Base-by-base conservation (phyloP, 2,888 invertebrate genomes). In the Lacanobia oleracea region DNA sequence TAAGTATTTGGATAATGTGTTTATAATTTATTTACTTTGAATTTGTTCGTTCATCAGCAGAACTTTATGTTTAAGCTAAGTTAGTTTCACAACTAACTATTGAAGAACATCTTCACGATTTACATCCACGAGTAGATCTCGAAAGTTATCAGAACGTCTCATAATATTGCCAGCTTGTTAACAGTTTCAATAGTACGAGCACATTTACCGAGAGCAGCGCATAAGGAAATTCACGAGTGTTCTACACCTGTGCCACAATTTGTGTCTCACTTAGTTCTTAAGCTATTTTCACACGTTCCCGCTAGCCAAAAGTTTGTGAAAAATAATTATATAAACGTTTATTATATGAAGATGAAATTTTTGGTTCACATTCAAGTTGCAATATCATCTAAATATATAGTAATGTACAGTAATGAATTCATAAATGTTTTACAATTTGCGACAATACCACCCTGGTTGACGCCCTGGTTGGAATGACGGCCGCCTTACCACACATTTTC, bases 221-320 rank as follows among this genome's bases (percentile, higher is more conserved):
- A 5, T 43, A 54, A 64, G 14, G 23, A 53, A 75, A 70, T 45
- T 56, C 54, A 40, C 60, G 45, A 61, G 27, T 54, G 54, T 27
- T 8, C 16, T 54, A 45, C 45, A 45, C 45, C 45, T 51, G 51
- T 37, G 23, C 5, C 18, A 48, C 59, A 40, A 53, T 27, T 68
- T 57, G 51, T 62, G 21, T 21, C 10, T 16, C 43, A 43, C 12
- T 18, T 18, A 61, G 5, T 4, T 21, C 21, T 16, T 21, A 59
- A 12, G 40, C 1, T 21, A 5, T 59, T 40, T 40, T 7, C 8
- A 40, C 14, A 40, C 0, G 14, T 21, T 43, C 14, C 21, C 40
- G n/a, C 0, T 40, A 16, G 2, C 45, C 7, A 5, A 10, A 53
- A 53, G 12, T 23, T 43, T 14, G 43, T 43, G 43, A 1, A 16